These are phyloP conservation scores for Cryptoprocta ferox DNA, from an alignment of 2,797 vertebrate species.

Conservation along the genomic window DNA sequence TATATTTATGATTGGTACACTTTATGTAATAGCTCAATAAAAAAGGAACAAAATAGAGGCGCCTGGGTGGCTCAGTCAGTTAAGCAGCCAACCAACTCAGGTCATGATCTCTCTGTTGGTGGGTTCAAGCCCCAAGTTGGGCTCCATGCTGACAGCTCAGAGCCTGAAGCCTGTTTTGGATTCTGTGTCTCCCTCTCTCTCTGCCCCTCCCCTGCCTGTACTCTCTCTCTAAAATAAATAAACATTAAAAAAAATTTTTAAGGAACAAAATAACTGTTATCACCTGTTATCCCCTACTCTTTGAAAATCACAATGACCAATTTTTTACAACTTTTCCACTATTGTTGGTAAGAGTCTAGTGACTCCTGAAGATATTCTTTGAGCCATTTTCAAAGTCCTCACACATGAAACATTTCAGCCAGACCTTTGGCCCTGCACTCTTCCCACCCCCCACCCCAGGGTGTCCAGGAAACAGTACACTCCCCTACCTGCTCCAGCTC, in stretches of 20 bases:
- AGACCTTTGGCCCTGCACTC: background rate
- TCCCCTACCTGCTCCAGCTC: conserved; percentile 94
- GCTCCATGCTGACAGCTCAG: no score
- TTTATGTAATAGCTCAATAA: conserved; percentile 3
- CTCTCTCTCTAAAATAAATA: no score
- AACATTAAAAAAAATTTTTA: background rate
- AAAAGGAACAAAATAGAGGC: background rate
- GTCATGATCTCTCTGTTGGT: no score
- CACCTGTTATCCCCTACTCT: background rate
- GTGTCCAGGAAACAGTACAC: background rate
- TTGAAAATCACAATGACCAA: conserved; percentile 39
- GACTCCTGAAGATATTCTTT: conserved; percentile 23
- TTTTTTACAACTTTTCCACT: background rate
- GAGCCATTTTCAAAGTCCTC: conserved; percentile 24
- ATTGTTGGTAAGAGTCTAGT: background rate
- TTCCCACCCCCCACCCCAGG: no score
- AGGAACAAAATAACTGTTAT: background rate
- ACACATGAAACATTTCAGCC: background rate
- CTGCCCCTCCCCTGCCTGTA: no score
- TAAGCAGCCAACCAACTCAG: no score
- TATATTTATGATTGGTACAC: background rate
- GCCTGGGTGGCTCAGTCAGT: no score
- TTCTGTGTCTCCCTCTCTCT: no score
- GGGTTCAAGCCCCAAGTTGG: no score
- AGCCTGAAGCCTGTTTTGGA: no score